These are phyloP conservation scores for Leistus spinibarbis DNA, from an alignment of 2,888 invertebrate genomes.

Conservation along the genomic window DNA sequence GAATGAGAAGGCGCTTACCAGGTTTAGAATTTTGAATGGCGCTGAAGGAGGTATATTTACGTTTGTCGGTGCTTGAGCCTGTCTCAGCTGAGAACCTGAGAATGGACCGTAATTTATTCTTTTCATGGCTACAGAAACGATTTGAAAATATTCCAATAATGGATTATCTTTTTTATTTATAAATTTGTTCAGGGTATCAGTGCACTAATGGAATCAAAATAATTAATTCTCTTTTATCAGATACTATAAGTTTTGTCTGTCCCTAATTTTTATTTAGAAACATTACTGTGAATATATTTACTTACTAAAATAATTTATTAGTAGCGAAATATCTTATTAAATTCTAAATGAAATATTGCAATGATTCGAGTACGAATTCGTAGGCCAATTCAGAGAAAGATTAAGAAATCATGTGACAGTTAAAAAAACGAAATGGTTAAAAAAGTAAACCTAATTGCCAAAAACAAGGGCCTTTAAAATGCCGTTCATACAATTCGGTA, in stretches of 20 bases:
- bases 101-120: not conserved
- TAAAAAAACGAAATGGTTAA: not conserved
- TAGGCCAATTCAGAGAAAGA: not conserved
- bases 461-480: not conserved
- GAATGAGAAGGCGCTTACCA: not conserved
- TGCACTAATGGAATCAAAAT: too few relatives aligned
- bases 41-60: not conserved
- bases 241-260: too few relatives aligned
- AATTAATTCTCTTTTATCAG: too few relatives aligned
- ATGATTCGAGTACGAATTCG: not conserved
- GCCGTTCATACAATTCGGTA: not conserved
- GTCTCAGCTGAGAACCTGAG: not conserved
- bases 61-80: not conserved
- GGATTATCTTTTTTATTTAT: not conserved
- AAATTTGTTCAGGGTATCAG: not conserved
- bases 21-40: not conserved
- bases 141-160: not conserved
- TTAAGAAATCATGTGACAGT: not conserved
- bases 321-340: too few relatives aligned
- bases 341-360: too few relatives aligned
- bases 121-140: not conserved
- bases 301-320: too few relatives aligned
- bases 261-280: not conserved
- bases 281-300: too few relatives aligned
- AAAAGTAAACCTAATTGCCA: not conserved